Evolutionary conservation across 2,797 vertebrate genomes (phyloP).

Genomic region (Podarcis lilfordi): DNA sequence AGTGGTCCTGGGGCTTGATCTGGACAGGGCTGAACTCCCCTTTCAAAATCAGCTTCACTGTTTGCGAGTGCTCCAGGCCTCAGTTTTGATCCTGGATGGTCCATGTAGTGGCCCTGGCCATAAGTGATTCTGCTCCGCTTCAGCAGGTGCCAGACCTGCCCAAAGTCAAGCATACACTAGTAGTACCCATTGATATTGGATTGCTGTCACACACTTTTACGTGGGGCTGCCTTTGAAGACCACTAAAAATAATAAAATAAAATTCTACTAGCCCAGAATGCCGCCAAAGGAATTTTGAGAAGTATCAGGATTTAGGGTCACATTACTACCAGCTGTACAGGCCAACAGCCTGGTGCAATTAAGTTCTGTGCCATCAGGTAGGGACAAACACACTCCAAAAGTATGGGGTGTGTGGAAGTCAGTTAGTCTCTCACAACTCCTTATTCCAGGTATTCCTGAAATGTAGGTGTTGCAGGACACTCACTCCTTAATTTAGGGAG

Average conservation of each 20-base stretch:
- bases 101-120: background rate
- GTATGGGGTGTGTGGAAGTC: too few relatives aligned
- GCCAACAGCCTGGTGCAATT: background rate
- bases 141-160: background rate
- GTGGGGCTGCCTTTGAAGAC: background rate
- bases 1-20: too few relatives aligned
- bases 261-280: background rate
- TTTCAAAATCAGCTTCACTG: background rate
- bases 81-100: background rate
- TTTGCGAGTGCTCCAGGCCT: background rate
- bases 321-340: too few relatives aligned
- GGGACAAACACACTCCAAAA: too few relatives aligned
- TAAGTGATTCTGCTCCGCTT: too few relatives aligned
- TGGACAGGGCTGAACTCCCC: background rate
- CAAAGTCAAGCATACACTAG: background rate
- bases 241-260: background rate
- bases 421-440: too few relatives aligned
- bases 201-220: background rate
- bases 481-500: background rate
- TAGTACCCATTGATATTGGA: background rate
- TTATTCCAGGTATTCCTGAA: too few relatives aligned
- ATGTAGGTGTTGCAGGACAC: too few relatives aligned
- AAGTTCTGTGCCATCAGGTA: background rate
- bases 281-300: background rate
- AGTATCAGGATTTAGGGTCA: background rate